Evolutionary conservation across 2,113 vertebrate genomes (phyloP).

Genomic region (Notiomystis cincta): DNA sequence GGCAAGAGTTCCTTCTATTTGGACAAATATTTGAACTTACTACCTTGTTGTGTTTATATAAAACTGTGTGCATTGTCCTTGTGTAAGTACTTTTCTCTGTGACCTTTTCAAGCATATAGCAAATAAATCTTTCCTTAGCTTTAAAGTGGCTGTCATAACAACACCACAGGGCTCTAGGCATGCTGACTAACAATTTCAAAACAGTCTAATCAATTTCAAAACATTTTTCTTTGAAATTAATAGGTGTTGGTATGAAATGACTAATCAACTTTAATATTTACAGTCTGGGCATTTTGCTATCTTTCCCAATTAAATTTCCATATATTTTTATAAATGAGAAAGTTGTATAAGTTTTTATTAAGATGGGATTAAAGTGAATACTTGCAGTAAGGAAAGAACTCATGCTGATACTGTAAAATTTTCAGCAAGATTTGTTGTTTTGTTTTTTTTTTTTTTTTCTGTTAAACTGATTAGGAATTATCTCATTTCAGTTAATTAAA

Average conservation of each 20-base stretch:
- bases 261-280: not conserved
- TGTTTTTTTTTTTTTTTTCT: not conserved
- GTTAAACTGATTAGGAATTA: not conserved
- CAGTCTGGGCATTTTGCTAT: not conserved
- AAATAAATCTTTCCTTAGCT: slow-evolving; percentile 30
- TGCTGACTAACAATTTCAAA: not conserved
- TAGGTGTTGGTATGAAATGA: not conserved
- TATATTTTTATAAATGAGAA: not conserved
- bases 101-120: slow-evolving; percentile 32
- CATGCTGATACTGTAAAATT: not conserved
- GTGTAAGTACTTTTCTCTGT: slow-evolving; percentile 15
- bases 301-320: not conserved
- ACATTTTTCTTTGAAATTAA: not conserved
- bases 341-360: not conserved
- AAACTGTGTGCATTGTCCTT: slow-evolving; percentile 23
- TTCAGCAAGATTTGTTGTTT: not conserved
- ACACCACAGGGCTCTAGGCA: not conserved
- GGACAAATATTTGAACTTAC: slow-evolving; percentile 18
- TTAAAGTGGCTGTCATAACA: slow-evolving; percentile 32
- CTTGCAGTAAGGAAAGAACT: not conserved
- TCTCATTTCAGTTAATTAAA: not conserved
- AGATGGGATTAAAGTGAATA: not conserved
- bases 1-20: not conserved
- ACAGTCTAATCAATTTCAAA: not conserved
- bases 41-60: slow-evolving; percentile 8